Conservation (phyloP, 2,888 invertebrate genomes). For the Drosophila crucigera region DNA sequence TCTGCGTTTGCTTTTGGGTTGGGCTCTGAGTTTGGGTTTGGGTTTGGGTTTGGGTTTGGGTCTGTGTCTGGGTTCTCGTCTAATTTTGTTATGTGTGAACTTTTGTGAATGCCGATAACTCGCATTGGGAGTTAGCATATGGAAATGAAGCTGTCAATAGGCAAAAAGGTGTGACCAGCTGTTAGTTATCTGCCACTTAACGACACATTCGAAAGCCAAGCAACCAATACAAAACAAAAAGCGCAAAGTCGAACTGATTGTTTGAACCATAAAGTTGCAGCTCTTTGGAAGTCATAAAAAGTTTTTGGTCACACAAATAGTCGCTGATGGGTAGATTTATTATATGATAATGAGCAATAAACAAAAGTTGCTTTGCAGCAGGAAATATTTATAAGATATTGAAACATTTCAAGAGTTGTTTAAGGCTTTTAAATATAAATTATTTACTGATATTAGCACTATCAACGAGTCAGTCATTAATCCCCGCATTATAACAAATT, state of each 20-base stretch:
- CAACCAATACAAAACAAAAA: constrained; percentile 5
- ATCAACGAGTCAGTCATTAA: background rate
- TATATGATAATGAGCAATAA: constrained; percentile 12
- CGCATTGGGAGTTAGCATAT: constrained; percentile 43
- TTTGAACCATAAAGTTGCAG: constrained; percentile 24
- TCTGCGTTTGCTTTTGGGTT: constrained; percentile 3
- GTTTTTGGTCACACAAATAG: constrained; percentile 4
- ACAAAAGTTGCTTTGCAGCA: background rate
- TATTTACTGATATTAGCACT: background rate
- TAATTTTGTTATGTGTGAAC: constrained; percentile 73
- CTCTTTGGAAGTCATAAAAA: constrained; percentile 40
- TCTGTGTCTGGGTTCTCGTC: constrained; percentile 4
- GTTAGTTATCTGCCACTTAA: constrained; percentile 40
- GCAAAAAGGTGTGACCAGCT: constrained; percentile 58
- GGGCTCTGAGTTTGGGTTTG: constrained; percentile 1
- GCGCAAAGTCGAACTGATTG: constrained; percentile 32
- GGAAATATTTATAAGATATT: background rate
- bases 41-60: constrained; percentile 6
- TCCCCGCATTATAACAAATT: background rate
- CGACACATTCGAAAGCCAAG: constrained; percentile 26
- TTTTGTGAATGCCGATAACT: constrained; percentile 54
- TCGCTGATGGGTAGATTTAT: constrained; percentile 20
- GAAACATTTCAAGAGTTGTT: background rate
- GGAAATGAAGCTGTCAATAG: constrained; percentile 71
- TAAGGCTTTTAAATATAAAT: background rate